Evolutionary conservation across 2,888 invertebrate species (phyloP).

Genomic region (Tenthredo livida): DNA sequence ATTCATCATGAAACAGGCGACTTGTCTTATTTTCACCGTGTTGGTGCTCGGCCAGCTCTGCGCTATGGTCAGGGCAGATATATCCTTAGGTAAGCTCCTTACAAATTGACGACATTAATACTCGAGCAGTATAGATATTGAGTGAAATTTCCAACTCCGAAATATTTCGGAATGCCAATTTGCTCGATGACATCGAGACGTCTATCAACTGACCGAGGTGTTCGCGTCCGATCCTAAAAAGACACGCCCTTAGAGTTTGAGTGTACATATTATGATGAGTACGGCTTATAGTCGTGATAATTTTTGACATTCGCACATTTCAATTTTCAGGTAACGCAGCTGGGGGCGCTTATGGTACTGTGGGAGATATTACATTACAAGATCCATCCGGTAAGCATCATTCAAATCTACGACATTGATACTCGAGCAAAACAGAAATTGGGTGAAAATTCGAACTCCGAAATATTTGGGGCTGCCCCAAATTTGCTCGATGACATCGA

Average conservation of each 20-base stretch:
- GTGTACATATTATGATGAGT: too few species aligned
- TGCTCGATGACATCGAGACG: not conserved
- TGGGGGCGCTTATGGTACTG: too few species aligned
- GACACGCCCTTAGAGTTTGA: not conserved
- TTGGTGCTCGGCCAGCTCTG: too few species aligned
- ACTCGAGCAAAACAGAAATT: not conserved
- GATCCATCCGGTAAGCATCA: too few species aligned
- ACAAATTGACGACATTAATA: not conserved
- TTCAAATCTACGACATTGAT: not conserved
- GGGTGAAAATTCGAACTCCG: not conserved
- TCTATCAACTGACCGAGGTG: not conserved
- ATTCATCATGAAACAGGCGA: not conserved
- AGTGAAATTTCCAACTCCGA: not conserved
- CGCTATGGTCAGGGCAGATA: too few species aligned
- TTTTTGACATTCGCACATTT: too few species aligned
- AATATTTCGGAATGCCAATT: not conserved
- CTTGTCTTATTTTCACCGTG: not conserved
- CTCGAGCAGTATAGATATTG: not conserved
- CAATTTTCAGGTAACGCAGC: too few species aligned
- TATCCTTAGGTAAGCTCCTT: too few species aligned
- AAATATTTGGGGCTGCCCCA: too few species aligned
- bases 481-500: too few species aligned
- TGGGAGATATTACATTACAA: too few species aligned
- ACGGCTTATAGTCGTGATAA: too few species aligned
- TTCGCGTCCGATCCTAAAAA: not conserved